Evolutionary conservation across 2,113 vertebrate genomes (phyloP).

Genomic region (Erpornis zantholeuca): DNA sequence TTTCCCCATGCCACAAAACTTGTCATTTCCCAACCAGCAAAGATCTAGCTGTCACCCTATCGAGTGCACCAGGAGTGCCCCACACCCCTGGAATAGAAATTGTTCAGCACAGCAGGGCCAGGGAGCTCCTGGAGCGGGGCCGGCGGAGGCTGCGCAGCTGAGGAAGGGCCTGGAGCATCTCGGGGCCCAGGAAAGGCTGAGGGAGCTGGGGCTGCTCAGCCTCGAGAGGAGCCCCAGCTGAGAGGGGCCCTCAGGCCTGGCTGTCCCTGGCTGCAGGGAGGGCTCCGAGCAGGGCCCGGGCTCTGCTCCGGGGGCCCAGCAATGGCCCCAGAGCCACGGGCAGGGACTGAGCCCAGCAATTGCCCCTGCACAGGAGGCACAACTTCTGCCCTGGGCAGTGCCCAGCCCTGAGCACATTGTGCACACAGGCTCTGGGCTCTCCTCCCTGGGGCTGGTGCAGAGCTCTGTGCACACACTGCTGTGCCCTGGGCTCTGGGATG

Average conservation of each 20-base stretch:
- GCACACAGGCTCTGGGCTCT: background rate
- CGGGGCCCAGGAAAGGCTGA: too few relatives aligned
- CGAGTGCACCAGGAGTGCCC: accelerated
- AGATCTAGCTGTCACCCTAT: background rate
- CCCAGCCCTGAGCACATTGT: background rate
- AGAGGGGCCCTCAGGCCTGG: too few relatives aligned
- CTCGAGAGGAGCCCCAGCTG: too few relatives aligned
- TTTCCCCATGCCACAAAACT: background rate
- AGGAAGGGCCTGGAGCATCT: too few relatives aligned
- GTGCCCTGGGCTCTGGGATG: background rate
- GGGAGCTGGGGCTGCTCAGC: too few relatives aligned
- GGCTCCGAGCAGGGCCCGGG: background rate
- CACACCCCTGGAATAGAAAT: background rate
- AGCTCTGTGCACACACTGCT: background rate
- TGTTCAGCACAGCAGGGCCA: background rate
- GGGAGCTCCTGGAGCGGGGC: too few relatives aligned
- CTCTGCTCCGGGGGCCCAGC: too few relatives aligned
- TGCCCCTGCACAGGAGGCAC: too few relatives aligned
- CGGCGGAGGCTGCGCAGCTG: too few relatives aligned
- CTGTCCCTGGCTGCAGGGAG: too few relatives aligned
- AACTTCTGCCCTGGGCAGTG: background rate
- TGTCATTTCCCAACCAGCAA: background rate
- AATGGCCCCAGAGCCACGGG: too few relatives aligned
- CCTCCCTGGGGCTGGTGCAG: background rate
- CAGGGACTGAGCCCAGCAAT: too few relatives aligned